Base-by-base conservation (phyloP, 2,888 invertebrate genomes). In the Strigamia crassipes region DNA sequence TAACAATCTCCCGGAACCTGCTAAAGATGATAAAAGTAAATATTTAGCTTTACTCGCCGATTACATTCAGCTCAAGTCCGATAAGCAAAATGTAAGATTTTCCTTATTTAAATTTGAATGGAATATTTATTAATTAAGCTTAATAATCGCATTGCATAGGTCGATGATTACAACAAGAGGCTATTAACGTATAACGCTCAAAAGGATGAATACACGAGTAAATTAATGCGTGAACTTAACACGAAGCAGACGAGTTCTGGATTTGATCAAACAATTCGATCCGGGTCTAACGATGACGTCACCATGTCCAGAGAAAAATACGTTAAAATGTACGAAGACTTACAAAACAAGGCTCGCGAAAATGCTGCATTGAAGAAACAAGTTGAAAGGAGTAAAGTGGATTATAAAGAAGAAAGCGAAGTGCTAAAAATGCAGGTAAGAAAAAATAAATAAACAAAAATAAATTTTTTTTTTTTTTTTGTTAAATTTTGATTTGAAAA, bases 341-440 rank as follows among this genome's bases (percentile, higher is more conserved):
- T 56, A 18, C 56, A 56, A 56, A 18, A 9, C 4, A 56, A 18
- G 8, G 6, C 56, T 3, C 56, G 56, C 6, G 56, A 56, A 56
- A 56, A n/a, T 18, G 18, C 21, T 5, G n/a, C 18, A 18, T 56
- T 56, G 21, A 56, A 56, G 9, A 56, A 56, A 56, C 56, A 18
- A 18, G 56, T 56, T 8, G 56, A 56, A 18, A 56, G 6, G 18
- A 21, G n/a, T 9, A 56, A 56, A 56, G 21, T 56, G 15, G 56
- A 56, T 15, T n/a, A 9, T 56, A n/a, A n/a, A 18, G 56, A 56
- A 56, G 56, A 56, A 21, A 56, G n/a, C 5, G 56, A 56, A 18
- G n/a, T 56, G 56, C 18, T 56, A 18, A 56, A 56, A 56, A 73
- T 73, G 73, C 73, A 73, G 73, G 73, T 73, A 31, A 66, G 13